phyloP scores from a whole-genome alignment of 2,113 vertebrate species.

The Eubucco bourcierii region DNA sequence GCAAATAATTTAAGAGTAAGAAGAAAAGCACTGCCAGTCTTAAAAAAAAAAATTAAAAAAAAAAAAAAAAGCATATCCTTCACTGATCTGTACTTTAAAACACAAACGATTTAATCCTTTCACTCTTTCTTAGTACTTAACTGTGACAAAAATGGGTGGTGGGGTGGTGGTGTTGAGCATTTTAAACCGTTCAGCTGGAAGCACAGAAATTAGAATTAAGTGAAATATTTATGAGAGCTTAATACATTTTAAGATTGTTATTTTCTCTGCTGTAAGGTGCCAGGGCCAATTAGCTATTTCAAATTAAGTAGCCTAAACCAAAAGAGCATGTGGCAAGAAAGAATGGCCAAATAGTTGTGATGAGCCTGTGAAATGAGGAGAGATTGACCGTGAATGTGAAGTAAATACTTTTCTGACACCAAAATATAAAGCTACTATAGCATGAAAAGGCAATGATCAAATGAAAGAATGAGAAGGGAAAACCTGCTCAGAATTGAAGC shows the following conservation, averaged over 20 bases:
- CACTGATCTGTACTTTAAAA: not conserved
- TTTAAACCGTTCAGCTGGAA: slow-evolving; percentile 70
- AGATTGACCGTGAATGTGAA: not conserved
- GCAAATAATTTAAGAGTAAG: not conserved
- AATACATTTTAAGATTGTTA: slow-evolving; percentile 69
- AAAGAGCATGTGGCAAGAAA: slow-evolving; percentile 1
- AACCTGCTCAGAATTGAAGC: not conserved
- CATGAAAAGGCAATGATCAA: not conserved
- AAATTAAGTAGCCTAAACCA: slow-evolving; percentile 62
- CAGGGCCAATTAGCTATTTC: slow-evolving; percentile 68
- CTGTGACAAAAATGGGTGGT: slow-evolving; percentile 1
- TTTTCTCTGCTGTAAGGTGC: slow-evolving; percentile 68
- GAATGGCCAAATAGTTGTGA: not conserved
- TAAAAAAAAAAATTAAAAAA: not conserved
- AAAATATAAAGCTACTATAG: not conserved
- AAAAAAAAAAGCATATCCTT: not conserved
- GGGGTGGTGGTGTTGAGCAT: not conserved
- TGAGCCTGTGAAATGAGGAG: not conserved
- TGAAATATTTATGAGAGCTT: slow-evolving; percentile 75
- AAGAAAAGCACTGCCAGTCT: not conserved
- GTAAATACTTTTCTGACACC: not conserved
- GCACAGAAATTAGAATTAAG: slow-evolving; percentile 64
- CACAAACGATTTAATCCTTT: not conserved
- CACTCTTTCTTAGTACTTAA: slow-evolving; percentile 52
- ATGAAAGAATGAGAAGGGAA: not conserved